Evolutionary conservation across 2,113 vertebrate species (phyloP), one percentile per base, ranked within the genome.

Genomic region (Leptobrachium ailaonicum): DNA sequence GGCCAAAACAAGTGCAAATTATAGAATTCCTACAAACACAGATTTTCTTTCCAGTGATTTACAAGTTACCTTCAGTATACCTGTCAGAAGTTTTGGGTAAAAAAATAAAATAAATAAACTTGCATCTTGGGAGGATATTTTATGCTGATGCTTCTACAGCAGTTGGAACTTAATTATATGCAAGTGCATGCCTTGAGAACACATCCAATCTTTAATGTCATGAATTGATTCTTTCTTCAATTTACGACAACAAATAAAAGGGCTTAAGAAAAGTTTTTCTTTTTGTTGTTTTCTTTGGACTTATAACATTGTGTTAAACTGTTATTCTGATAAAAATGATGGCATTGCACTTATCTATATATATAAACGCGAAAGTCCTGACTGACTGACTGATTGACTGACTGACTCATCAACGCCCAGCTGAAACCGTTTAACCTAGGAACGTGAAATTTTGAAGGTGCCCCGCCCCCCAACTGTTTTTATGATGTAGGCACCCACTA

Each of bases 201-300:
- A 80, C 77, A 80, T 80, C 20, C 77, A 80, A 73, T 80, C 66
- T 80, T n/a, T 58, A n/a, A 73, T 58, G 41, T 73, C 73, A 80
- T 45, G 72, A 73, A 79, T 54, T 71, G 70, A 72, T 72, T 20
- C 41, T 73, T 64, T 50, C 41, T 56, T 44, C 73, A 73, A 80
- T 73, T 80, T 80, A 80, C 12, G 20, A 73, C 54, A 47, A 54
- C 20, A 47, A 62, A 71, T 47, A 69, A 71, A 71, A 20, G 41
- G 54, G 41, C 60, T 73, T 73, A 67, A 14, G 45, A 44, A 63
- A 41, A 66, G 67, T 43, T 67, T 80, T 72, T 70, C 6, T 50
- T 50, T 50, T 50, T 50, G 20, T 32, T 32, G 20, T 32, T 32
- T 32, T 32, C 20, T 80, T 80, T 53, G 43, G 54, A 53, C 66